Evolutionary conservation across 2,113 vertebrate genomes (phyloP).

Genomic region (Danionella cerebrum): DNA sequence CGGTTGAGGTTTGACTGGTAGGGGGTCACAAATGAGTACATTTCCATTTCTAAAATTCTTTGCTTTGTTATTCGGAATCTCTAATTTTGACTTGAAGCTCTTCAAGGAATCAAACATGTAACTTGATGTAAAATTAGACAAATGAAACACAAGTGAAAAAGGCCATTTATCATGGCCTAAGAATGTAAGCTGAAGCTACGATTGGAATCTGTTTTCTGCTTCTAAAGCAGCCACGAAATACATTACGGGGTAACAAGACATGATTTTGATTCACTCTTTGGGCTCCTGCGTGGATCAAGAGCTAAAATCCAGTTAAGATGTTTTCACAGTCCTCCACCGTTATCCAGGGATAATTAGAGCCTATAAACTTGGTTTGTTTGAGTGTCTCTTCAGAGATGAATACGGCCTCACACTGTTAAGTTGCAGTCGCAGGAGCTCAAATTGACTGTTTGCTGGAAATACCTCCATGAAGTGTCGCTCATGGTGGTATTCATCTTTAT

Average conservation of each 20-base stretch:
- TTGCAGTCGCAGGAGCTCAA: constrained; percentile 27
- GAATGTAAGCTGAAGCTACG: background rate
- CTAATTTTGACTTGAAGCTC: too few species aligned
- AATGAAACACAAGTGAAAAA: too few species aligned
- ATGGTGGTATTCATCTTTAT: constrained; percentile 30
- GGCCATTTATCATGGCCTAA: too few species aligned
- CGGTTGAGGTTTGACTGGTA: too few species aligned
- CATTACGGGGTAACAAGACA: background rate
- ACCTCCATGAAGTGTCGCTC: constrained; percentile 29
- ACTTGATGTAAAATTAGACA: too few species aligned
- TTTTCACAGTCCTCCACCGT: background rate
- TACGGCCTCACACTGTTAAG: constrained; percentile 36
- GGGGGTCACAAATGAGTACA: too few species aligned
- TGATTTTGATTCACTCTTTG: background rate
- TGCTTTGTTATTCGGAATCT: too few species aligned
- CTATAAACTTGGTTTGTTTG: background rate
- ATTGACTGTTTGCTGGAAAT: constrained; percentile 47
- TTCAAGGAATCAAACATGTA: too few species aligned
- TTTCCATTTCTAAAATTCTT: too few species aligned
- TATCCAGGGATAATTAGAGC: constrained; percentile 18
- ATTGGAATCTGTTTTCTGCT: background rate
- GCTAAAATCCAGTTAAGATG: constrained; percentile 1
- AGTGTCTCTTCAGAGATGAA: constrained; percentile 20
- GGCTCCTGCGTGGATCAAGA: background rate
- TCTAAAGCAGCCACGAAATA: background rate